These are phyloP conservation scores for Spisula solida DNA, from an alignment of 2,888 invertebrate genomes.

Conservation along the genomic window DNA sequence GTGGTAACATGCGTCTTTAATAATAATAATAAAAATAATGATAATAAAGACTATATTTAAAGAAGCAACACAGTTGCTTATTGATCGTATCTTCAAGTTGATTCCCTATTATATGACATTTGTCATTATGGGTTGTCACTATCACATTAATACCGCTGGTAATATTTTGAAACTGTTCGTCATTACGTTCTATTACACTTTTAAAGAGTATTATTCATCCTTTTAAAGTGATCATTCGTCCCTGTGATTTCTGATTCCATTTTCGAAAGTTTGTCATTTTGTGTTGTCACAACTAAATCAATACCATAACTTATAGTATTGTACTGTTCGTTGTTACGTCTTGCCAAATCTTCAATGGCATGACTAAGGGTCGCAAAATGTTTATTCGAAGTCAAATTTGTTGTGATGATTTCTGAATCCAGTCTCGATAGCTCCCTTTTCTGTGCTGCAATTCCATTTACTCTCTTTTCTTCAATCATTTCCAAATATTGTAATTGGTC, in stretches of 20 bases:
- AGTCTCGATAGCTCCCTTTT: background rate
- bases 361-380: background rate
- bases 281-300: background rate
- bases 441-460: background rate
- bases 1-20: too few relatives aligned
- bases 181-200: background rate
- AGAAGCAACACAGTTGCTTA: too few relatives aligned
- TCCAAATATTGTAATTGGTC: background rate
- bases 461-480: background rate
- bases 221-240: too few relatives aligned
- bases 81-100: too few relatives aligned
- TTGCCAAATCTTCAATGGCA: background rate
- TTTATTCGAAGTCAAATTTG: background rate
- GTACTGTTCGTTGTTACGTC: background rate
- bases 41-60: too few relatives aligned
- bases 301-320: background rate
- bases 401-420: background rate
- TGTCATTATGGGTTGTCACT: too few relatives aligned
- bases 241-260: too few relatives aligned
- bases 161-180: background rate
- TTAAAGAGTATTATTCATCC: too few relatives aligned
- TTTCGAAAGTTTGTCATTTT: too few relatives aligned
- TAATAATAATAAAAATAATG: background rate
- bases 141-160: too few relatives aligned
- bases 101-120: background rate